Percentiles rank a stretch among this genome's conserved stretches.
phyloP scores from a whole-genome alignment of 1,140 invertebrate species.

The Triops cancriformis region DNA sequence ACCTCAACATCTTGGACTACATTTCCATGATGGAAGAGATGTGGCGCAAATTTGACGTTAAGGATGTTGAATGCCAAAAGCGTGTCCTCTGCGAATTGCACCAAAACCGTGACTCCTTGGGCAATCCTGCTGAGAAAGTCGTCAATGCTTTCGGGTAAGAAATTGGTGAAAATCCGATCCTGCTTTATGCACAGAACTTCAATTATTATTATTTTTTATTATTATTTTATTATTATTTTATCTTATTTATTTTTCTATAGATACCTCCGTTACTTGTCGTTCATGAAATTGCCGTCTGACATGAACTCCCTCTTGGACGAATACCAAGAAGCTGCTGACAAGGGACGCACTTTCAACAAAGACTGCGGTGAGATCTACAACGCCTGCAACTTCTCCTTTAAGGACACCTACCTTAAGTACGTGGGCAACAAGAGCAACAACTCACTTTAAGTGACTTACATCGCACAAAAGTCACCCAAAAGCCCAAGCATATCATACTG shows the following conservation, averaged over 20 bases:
- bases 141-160: conserved; percentile 33
- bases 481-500: background rate
- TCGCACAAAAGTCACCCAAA: background rate
- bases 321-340: conserved; percentile 34
- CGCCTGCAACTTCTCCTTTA: conserved; percentile 35
- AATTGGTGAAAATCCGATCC: background rate
- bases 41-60: conserved; percentile 35
- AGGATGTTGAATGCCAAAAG: conserved; percentile 34
- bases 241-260: conserved; percentile 29
- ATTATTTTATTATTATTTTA: no score
- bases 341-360: conserved; percentile 32
- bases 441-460: background rate
- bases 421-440: conserved; percentile 11
- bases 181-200: no score
- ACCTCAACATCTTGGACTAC: conserved; percentile 35
- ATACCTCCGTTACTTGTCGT: conserved; percentile 34
- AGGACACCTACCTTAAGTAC: conserved; percentile 35
- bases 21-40: conserved; percentile 35
- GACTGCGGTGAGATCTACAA: conserved; percentile 34
- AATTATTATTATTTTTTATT: no score
- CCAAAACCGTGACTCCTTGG: conserved; percentile 32
- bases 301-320: conserved; percentile 33
- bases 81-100: conserved; percentile 34
- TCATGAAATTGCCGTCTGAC: conserved; percentile 33
- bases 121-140: conserved; percentile 31